phyloP scores from a whole-genome alignment of 23 tunicate genomes.

The Halocynthia aurantium region DNA sequence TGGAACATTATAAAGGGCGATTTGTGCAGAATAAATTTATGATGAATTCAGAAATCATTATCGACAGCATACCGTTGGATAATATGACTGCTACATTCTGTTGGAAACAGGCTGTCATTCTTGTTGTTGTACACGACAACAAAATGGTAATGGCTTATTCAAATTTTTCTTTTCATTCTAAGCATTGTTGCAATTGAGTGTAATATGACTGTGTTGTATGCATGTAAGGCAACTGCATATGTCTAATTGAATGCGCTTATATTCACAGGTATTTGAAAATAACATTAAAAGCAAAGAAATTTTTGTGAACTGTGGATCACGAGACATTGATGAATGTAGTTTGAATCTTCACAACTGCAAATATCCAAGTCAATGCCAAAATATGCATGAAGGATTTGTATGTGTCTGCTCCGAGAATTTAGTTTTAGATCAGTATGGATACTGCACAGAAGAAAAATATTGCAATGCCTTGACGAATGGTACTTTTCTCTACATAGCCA shows the following conservation, averaged over 20 bases:
- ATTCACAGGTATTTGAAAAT: neutral
- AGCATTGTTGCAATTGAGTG: neutral
- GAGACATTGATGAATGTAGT: constrained; percentile 38
- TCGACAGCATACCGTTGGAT: constrained; percentile 10
- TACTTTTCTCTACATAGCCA: no score
- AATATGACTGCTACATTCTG: constrained; percentile 27
- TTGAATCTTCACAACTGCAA: constrained; percentile 33
- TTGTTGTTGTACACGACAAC: constrained; percentile 19
- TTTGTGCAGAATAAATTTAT: no score
- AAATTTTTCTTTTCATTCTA: neutral
- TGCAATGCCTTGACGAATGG: constrained; percentile 4
- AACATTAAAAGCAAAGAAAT: neutral
- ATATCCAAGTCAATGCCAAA: constrained; percentile 28
- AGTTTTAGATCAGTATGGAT: constrained; percentile 45
- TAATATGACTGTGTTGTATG: neutral
- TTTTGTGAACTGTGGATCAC: constrained; percentile 54
- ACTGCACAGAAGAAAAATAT: constrained; percentile 25
- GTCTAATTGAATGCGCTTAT: neutral
- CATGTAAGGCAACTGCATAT: neutral
- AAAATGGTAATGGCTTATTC: neutral
- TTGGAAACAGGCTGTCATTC: constrained; percentile 41
- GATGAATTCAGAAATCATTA: neutral
- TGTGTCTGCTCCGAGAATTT: constrained; percentile 36
- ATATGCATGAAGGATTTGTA: constrained; percentile 43
- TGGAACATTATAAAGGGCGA: no score